Percentiles rank a stretch among this genome's conserved stretches.
Evolutionary conservation across 2,888 invertebrate species (phyloP).

Genomic region (Pristionchus entomophagus): DNA sequence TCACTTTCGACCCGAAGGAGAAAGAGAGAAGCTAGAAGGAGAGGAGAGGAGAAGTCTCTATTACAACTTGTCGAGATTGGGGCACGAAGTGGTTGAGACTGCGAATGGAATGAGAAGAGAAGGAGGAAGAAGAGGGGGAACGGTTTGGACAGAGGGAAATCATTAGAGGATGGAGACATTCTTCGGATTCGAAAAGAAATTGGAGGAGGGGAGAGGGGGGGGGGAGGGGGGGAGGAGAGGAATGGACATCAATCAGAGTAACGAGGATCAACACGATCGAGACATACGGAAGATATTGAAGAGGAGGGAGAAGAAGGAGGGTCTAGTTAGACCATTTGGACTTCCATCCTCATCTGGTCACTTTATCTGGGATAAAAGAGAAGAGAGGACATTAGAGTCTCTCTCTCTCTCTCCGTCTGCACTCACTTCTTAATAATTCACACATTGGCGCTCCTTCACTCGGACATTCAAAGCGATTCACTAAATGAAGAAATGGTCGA

Average conservation of each 20-base stretch:
- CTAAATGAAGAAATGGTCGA: background rate
- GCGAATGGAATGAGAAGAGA: slow-evolving; percentile 2
- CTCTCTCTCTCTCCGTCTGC: background rate
- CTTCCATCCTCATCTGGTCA: slow-evolving; percentile 6
- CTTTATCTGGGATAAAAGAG: background rate
- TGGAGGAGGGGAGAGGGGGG: background rate
- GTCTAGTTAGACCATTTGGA: no score
- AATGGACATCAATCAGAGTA: slow-evolving; percentile 1
- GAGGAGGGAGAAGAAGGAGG: no score
- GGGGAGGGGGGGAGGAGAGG: background rate
- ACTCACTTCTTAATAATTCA: slow-evolving; percentile 22
- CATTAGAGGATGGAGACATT: slow-evolving; percentile 25
- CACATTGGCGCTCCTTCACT: slow-evolving; percentile 3
- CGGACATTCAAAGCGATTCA: background rate
- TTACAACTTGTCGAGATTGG: slow-evolving; percentile 24
- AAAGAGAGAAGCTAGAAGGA: slow-evolving; percentile 8
- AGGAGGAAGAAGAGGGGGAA: background rate
- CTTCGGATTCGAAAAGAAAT: background rate
- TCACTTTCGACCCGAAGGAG: slow-evolving; percentile 25
- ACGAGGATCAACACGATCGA: background rate
- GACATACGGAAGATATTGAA: no score
- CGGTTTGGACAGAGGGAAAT: background rate
- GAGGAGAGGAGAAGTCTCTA: slow-evolving; percentile 26
- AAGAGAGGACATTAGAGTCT: background rate
- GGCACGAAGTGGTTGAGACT: background rate